Evolutionary conservation across 2,797 vertebrate species (phyloP), one percentile per base, ranked within the genome.

Genomic region (Melanotaenia boesemani): DNA sequence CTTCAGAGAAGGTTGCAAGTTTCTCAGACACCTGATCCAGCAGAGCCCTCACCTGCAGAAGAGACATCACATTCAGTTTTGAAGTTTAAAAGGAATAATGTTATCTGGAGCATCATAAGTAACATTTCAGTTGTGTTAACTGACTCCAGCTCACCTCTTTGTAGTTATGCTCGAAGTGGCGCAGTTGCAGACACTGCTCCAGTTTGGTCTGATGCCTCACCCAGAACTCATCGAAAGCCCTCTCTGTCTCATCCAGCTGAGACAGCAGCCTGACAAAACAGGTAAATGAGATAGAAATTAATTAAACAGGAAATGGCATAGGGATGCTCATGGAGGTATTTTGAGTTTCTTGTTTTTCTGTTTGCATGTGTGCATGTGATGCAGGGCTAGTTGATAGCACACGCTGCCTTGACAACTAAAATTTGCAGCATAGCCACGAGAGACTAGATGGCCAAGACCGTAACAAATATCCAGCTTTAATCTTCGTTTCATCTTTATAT

Each of bases 181-280:
- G 95, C 46, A 99, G 96, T 66, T 92, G 94, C 72, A 99, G 93
- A 84, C 98, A 99, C 86, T 99, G 98, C 63, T 98, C 94, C 70
- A 99, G 94, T 77, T 99, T 99, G 88, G 95, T 96, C 72, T 97
- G 96, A 83, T 99, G 98, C 68, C 96, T 96, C 46, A 94, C 90
- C 98, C 98, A 99, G 91, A 99, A 99, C 86, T 97, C 96, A 72
- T 99, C 97, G 72, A 99, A 99, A 30, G 98, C 97, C 0, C 92
- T 88, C 88, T 98, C 97, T 0, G 97, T 99, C 91, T 99, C 98
- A 9, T 96, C 94, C 82, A 99, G 92, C 77, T 99, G 98, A 77
- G 95, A 95, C 79, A 98, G 89, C 79, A 99, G 95, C 85, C 98
- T 99, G 83, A 20, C 4, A 22, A 50, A 58, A 63, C 6, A 16